Base-by-base conservation (phyloP, 2,888 invertebrate species). In the Ophion ventricosus region DNA sequence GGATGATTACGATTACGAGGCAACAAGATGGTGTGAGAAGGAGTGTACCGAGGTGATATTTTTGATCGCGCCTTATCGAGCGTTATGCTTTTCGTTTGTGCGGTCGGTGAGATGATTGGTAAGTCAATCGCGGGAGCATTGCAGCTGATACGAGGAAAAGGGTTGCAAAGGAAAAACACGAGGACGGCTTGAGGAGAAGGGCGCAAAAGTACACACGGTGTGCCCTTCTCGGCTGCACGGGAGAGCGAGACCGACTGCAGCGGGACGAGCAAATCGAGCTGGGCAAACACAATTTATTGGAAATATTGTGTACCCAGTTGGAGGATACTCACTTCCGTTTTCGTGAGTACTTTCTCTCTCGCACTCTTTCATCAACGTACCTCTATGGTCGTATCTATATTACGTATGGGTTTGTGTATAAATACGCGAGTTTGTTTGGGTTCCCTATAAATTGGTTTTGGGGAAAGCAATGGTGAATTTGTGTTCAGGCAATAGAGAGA, bases 271-370 rank as follows among this genome's bases (percentile, higher is more conserved):
- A 87, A 88, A 89, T 89, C 86, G 86, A 82, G 86, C 86, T 87
- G 87, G 82, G 86, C 87, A 89, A 88, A 88, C 87, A 89, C 87
- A 88, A 90, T 91, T 90, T 89, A 90, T 90, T 89, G 89, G 87
- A 89, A 91, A 91, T 91, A 91, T 90, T 88, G 90, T 94, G 93
- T 93, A 93, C 93, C 92, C 92, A 91, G 92, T 86, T 8, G 35
- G 85, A 83, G 69, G 75, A 79, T 84, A 86, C 85, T 84, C 85
- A 76, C 82, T 84, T 86, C 67, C 80, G 77, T 64, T 73, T 83
- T 56, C 61, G 25, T 35, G 7, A 35, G 7, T 35, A 35, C 54
- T 76, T 67, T 54, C 49, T 81, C 75, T 70, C 76, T 77, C 72
- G n/a, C 61, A 54, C 82, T 25, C 40, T 56, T 77, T 63, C 67